These are phyloP conservation scores for Stigmatopora argus DNA, from an alignment of 2,113 vertebrate genomes.

Conservation along the genomic window DNA sequence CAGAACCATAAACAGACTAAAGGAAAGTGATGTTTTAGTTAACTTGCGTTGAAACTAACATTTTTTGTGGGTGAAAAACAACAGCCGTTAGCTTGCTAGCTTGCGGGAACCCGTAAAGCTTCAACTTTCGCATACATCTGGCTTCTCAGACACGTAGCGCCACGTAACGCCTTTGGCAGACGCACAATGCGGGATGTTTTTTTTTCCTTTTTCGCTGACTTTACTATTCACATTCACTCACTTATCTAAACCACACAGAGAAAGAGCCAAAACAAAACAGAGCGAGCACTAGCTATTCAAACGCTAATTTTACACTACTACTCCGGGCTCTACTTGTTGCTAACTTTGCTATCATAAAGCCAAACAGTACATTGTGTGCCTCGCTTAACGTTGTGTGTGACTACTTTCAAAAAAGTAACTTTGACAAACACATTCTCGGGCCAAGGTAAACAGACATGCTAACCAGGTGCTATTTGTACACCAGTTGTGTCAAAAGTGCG, in stretches of 20 bases:
- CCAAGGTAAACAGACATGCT: slow-evolving; percentile 15
- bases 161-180: background rate
- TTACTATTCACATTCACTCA: background rate
- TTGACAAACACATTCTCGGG: background rate
- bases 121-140: background rate
- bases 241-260: background rate
- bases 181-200: slow-evolving; percentile 1
- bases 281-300: slow-evolving; percentile 10
- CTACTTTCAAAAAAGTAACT: slow-evolving; percentile 5
- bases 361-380: slow-evolving; percentile 36
- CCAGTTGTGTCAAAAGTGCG: background rate
- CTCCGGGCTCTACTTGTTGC: background rate
- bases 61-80: background rate
- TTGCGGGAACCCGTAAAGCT: background rate
- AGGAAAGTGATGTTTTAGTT: background rate
- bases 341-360: slow-evolving; percentile 6
- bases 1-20: too few relatives aligned
- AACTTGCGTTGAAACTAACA: background rate
- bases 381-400: background rate
- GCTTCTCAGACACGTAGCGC: background rate
- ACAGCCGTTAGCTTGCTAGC: background rate
- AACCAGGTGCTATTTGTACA: slow-evolving; percentile 6
- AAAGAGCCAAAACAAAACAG: background rate
- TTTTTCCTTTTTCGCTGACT: background rate
- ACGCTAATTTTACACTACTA: slow-evolving; percentile 58